Percentiles rank a stretch among this genome's conserved stretches.
Evolutionary conservation across 2,113 vertebrate genomes (phyloP).

Genomic region (Diglossa brunneiventris): DNA sequence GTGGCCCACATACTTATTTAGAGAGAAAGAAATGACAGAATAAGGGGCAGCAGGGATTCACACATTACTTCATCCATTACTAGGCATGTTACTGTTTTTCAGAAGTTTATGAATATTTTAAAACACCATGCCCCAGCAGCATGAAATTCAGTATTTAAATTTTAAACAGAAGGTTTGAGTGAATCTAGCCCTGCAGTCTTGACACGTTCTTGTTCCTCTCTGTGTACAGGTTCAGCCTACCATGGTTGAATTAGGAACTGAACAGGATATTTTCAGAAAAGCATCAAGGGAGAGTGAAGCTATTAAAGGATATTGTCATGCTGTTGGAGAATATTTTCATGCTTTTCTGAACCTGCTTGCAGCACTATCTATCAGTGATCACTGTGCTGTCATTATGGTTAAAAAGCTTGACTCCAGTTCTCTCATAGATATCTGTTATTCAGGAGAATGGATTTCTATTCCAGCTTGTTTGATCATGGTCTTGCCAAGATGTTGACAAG

Average conservation of each 20-base stretch:
- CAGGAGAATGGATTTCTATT: not conserved
- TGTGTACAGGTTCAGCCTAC: not conserved
- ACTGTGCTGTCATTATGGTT: not conserved
- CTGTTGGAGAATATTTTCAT: not conserved
- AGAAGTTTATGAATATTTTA: conserved; percentile 40
- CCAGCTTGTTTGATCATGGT: not conserved
- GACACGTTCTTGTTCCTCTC: not conserved
- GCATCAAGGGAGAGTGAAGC: not conserved
- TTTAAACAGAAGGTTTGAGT: conserved; percentile 25
- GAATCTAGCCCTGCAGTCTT: not conserved
- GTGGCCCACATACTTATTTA: not conserved
- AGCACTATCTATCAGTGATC: not conserved
- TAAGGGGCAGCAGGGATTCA: not conserved
- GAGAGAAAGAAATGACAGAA: not conserved
- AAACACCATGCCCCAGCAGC: not conserved
- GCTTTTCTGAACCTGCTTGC: not conserved
- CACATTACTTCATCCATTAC: not conserved
- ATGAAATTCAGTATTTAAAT: conserved; percentile 26
- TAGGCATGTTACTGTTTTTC: not conserved
- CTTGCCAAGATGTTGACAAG: not conserved
- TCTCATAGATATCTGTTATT: not conserved
- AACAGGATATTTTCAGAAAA: not conserved
- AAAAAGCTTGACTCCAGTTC: not conserved
- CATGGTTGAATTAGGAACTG: not conserved
- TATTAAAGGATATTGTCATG: not conserved